These are phyloP conservation scores for Ecliptopera silaceata DNA, from an alignment of 2,888 invertebrate species.

Conservation along the genomic window DNA sequence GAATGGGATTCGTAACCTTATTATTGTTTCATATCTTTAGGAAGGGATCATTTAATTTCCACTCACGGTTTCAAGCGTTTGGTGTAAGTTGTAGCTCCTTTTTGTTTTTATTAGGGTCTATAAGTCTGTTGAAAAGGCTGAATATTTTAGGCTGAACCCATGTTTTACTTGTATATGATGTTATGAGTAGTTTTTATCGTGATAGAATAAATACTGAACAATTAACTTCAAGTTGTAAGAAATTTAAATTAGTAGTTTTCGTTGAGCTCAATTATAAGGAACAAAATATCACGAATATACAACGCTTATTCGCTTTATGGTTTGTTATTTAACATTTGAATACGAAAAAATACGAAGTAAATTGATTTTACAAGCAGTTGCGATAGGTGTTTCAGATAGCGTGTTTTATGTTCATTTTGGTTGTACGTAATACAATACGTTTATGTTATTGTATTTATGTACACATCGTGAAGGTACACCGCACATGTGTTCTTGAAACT, in stretches of 20 bases:
- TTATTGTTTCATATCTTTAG: constrained; percentile 19
- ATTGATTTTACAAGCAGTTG: constrained; percentile 3
- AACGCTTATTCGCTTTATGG: too few species aligned
- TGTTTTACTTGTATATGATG: neutral
- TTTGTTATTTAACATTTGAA: neutral
- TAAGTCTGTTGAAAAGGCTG: neutral
- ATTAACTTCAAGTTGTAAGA: neutral
- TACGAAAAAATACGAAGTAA: constrained; percentile 1
- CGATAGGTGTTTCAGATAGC: neutral
- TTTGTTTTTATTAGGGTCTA: neutral
- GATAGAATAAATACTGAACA: neutral
- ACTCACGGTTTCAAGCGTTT: constrained; percentile 1
- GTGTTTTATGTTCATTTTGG: constrained; percentile 3
- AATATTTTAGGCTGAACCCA: neutral
- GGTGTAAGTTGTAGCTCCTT: neutral
- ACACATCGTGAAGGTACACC: neutral
- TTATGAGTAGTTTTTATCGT: neutral
- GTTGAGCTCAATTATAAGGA: neutral
- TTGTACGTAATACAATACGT: constrained; percentile 12
- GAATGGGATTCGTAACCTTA: constrained; percentile 24
- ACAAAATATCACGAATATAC: neutral
- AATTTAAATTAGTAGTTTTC: neutral
- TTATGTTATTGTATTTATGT: constrained; percentile 8
- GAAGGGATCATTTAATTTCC: constrained; percentile 8
- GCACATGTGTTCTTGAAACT: constrained; percentile 27